Percentiles rank a stretch among this genome's conserved stretches.
Evolutionary conservation across 2,797 vertebrate genomes (phyloP).

Genomic region (Cynopterus sphinx): DNA sequence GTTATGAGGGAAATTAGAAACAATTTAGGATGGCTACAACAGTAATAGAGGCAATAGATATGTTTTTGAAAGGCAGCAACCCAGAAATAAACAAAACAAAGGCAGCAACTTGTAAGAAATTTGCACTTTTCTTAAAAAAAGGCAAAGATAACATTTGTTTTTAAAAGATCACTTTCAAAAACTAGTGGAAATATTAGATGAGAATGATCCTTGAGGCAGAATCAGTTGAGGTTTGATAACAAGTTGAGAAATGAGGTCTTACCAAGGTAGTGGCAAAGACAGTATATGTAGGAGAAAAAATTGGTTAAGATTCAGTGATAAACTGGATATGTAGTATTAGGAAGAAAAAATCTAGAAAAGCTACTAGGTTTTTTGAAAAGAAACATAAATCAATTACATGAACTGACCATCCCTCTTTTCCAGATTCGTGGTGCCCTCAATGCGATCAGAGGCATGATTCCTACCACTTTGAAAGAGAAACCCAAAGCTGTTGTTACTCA

Average conservation of each 20-base stretch:
- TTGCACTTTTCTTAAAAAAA: neutral
- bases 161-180: constrained; percentile 2
- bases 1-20: neutral
- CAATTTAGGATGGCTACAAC: neutral
- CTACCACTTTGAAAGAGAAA: constrained; percentile 39
- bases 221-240: constrained; percentile 18
- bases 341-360: neutral
- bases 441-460: constrained; percentile 75
- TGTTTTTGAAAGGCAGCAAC: neutral
- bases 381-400: neutral
- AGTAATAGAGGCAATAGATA: neutral
- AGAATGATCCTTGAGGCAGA: neutral
- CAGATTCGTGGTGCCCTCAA: constrained; percentile 86
- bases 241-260: neutral
- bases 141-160: neutral
- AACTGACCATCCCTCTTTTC: neutral
- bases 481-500: constrained; percentile 84
- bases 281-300: neutral
- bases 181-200: neutral
- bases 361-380: neutral
- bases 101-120: neutral
- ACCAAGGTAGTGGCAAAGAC: neutral
- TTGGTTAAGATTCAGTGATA: neutral
- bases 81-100: too few relatives aligned
- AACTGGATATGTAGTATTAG: neutral